Conservation (phyloP, 2,113 vertebrate genomes). For the Gasterosteus nipponicus region DNA sequence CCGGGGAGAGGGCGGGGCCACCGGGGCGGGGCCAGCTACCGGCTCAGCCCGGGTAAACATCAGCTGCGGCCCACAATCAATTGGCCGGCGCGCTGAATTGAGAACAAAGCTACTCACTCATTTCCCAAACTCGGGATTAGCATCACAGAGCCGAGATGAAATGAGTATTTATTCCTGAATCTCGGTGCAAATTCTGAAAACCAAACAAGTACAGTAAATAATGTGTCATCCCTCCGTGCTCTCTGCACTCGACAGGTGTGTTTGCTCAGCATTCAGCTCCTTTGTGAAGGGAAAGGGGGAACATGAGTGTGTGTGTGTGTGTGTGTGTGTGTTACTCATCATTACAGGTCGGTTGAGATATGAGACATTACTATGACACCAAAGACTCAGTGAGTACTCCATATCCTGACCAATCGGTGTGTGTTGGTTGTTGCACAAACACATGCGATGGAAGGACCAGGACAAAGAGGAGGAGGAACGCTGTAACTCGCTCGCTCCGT, state of each 20-base stretch:
- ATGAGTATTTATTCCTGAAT: constrained; percentile 57
- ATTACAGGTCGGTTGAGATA: neutral
- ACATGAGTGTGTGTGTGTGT: constrained; percentile 30
- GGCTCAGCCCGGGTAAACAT: constrained; percentile 81
- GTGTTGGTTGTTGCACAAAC: neutral
- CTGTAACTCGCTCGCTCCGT: neutral
- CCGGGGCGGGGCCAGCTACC: constrained; percentile 69
- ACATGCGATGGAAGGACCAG: neutral
- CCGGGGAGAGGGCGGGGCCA: constrained; percentile 72
- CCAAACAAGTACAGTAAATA: constrained; percentile 11
- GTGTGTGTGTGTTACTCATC: constrained; percentile 11
- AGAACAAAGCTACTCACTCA: constrained; percentile 63
- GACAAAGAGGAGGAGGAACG: too few species aligned
- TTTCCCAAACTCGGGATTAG: constrained; percentile 60
- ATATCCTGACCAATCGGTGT: neutral
- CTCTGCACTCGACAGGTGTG: constrained; percentile 52
- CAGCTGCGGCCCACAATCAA: constrained; percentile 59
- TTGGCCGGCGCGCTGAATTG: constrained; percentile 51
- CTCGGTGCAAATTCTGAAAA: constrained; percentile 7
- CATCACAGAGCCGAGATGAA: constrained; percentile 45
- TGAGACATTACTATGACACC: neutral
- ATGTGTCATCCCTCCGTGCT: constrained; percentile 11
- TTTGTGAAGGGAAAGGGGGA: constrained; percentile 31
- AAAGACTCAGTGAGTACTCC: neutral
- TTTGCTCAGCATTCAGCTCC: constrained; percentile 44